Base-by-base conservation (phyloP, 2,888 invertebrate species). In the Nezara viridula region DNA sequence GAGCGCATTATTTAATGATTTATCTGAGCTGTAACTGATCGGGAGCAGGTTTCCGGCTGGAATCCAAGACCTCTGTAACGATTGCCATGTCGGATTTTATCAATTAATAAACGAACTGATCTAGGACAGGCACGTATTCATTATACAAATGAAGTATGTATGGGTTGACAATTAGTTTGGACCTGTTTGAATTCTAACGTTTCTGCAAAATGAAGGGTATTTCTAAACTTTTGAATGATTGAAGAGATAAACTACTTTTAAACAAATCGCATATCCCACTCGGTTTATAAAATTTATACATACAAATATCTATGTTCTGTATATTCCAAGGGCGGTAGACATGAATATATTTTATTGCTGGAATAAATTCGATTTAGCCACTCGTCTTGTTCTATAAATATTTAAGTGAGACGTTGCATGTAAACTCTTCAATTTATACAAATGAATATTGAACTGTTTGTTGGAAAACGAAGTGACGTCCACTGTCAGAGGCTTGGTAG, bases 291-390 rank as follows among this genome's bases (percentile, higher is more conserved):
- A 16, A 66, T 32, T 32, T 66, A 60, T 66, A 66, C 14, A 27
- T 60, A 60, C 60, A 60, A 14, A 27, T 60, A 27, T 60, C 32
- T 32, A 32, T 32, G 16, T 19, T 1, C 5, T 66, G 66, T 37
- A 19, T 66, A 32, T 66, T 66, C 66, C 4, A 66, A 32, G 10
- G 5, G 66, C 66, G 66, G 66, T 37, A 14, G 16, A 66, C 66
- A 32, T 44, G 21, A 40, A 24, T 81, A 40, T 81, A 44, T 81
- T 81, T 40, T 81, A 44, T 44, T 12, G 21, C 32, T 81, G 14
- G 81, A 44, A 81, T 44, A 44, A 81, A 81, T 81, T 44, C 44
- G 12, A 81, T 81, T 44, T 44, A 81, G 81, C 81, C 77, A 44
- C 40, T 81, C 44, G 7, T 81, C 81, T 44, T 81, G 81, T 44